Evolutionary conservation across 2,113 vertebrate species (phyloP), one percentile per base, ranked within the genome.

Genomic region (Turnix velox): DNA sequence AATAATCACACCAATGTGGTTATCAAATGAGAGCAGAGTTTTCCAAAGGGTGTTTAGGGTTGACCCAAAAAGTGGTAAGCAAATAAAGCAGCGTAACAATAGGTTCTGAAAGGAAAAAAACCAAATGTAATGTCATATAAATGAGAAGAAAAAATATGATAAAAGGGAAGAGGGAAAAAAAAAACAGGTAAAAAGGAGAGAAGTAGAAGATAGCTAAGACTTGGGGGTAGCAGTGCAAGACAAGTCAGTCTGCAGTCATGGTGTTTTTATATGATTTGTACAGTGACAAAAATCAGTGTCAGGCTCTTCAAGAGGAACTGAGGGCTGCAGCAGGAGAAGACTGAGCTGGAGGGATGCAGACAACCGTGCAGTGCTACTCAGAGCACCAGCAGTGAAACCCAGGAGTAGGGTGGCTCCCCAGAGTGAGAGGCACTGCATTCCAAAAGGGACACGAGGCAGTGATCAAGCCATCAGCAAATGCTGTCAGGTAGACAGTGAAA

Each of bases 401-500:
- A 2, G 40, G 48, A 51, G 49, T 2, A 42, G 62, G 1, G 1
- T 24, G n/a, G 59, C 46, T 40, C 31, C 35, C 28, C 17, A 19
- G 40, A 51, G 45, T 57, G 51, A 33, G 17, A 45, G 65, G 3
- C 51, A 12, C 0, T 4, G 52, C 0, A 0, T 22, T 69, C 39
- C 6, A 5, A 16, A 66, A 46, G 76, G 46, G 16, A n/a, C 52
- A 51, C 2, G 2, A 1, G 3, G 37, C 87, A 22, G 1, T 6
- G 61, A 78, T 30, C 31, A 8, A 49, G 25, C 54, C 42, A 28
- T 42, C 66, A 74, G 48, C 67, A 88, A 39, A 80, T 31, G 13
- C 74, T 9, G 20, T 2, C 81, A 55, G 54, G 42, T 25, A 55
- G 23, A 4, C 14, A 25, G 35, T 0, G 0, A 61, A 15, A 31